Percentiles rank a stretch among this genome's conserved stretches.
Conservation (phyloP, 2,797 vertebrate genomes). For the Serranus cabrilla region DNA sequence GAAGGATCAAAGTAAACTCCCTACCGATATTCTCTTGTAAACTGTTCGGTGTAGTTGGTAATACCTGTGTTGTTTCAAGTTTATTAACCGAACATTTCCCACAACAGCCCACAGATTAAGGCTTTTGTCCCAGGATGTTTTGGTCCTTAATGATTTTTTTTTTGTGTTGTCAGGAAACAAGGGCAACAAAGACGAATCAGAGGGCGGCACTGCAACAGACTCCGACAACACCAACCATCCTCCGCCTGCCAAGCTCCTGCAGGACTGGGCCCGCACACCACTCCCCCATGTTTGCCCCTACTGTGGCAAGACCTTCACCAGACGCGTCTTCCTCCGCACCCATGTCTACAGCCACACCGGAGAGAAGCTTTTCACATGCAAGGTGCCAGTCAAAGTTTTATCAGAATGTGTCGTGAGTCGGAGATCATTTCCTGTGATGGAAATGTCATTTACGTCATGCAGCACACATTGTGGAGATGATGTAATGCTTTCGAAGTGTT, state of each 20-base stretch:
- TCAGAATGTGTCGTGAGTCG: conserved; percentile 34
- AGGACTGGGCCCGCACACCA: conserved; percentile 80
- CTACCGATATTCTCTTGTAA: too few relatives aligned
- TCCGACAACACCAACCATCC: conserved; percentile 69
- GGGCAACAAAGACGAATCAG: conserved; percentile 58
- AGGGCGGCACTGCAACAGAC: conserved; percentile 55
- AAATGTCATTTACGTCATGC: conserved; percentile 45
- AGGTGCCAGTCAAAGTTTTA: conserved; percentile 68
- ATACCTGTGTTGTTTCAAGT: too few relatives aligned
- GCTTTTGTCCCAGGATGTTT: background rate
- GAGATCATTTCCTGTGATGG: conserved; percentile 51
- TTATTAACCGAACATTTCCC: too few relatives aligned
- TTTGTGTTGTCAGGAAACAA: conserved; percentile 58
- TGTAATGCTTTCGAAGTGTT: conserved; percentile 64
- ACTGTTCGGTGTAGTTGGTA: too few relatives aligned
- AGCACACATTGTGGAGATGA: conserved; percentile 52
- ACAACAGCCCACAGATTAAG: background rate
- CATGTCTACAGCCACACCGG: conserved; percentile 93
- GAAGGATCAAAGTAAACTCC: too few relatives aligned
- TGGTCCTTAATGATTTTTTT: conserved; percentile 24
- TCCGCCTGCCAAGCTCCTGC: conserved; percentile 81
- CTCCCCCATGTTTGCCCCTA: conserved; percentile 90
- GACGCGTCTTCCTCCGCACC: conserved; percentile 91
- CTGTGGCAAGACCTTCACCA: conserved; percentile 93
- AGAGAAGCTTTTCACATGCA: conserved; percentile 93